Base-by-base conservation (phyloP, 2,797 vertebrate genomes). In the Malurus leucopterus region DNA sequence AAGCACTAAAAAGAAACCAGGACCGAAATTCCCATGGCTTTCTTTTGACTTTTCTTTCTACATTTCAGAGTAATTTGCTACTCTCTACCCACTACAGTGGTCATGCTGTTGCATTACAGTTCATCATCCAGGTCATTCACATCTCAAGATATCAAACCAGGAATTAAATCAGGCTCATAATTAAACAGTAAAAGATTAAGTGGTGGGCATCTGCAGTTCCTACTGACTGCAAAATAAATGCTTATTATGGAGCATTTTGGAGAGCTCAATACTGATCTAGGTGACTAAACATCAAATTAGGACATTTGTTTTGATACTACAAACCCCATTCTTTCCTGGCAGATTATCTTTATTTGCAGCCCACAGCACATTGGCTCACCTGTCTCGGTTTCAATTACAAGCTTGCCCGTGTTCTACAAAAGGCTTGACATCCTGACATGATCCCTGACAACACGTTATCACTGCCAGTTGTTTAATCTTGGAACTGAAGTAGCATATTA, bases 401-500 rank as follows among this genome's bases (percentile, higher is more conserved):
- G 53, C 23, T 70, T 78, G 54, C 27, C 84, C 0, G 0, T 87
- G 82, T 89, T 85, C 61, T 78, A 77, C 67, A 70, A 53, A 20
- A 83, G 57, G 46, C 34, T 34, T 43, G 40, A 51, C 86, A 92
- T 20, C 49, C 84, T 75, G 81, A 81, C 68, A 89, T 1, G 7
- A 83, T 36, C 85, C 40, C 46, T 63, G 63, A 80, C 77, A 88
- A 81, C 6, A 61, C 81, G 63, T 76, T 89, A 90, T 72, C 76
- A 13, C 61, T 44, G 29, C 41, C 40, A 64, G 63, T 73, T 86
- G 73, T 90, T 92, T 81, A 70, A 70, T 86, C 84, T 93, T 84
- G 86, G 85, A 91, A 88, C 64, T 67, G 68, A 80, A 87, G 72
- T 44, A 92, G 75, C 70, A n/a, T 47, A 54, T 74, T 84, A 65